These are phyloP conservation scores for Babylonia areolata DNA, from an alignment of 1,140 invertebrate genomes.

Conservation along the genomic window DNA sequence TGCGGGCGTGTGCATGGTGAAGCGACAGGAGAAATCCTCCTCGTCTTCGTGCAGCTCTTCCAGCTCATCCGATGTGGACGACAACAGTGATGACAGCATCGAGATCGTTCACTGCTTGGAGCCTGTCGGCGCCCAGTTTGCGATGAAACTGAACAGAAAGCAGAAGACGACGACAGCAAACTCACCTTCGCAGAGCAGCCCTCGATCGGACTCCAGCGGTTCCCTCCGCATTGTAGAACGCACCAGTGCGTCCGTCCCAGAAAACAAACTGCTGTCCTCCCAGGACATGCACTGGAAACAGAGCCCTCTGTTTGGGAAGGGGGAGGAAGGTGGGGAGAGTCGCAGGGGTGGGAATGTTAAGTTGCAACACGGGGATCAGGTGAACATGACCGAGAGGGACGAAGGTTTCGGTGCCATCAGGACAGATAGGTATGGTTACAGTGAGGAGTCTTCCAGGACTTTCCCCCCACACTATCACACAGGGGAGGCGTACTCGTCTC, in stretches of 20 bases:
- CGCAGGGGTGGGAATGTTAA: background rate
- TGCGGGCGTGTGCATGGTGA: background rate
- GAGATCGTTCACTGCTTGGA: conserved; percentile 7
- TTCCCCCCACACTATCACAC: background rate
- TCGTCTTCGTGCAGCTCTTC: background rate
- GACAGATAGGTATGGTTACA: background rate
- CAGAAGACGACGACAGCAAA: background rate
- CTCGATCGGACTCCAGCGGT: background rate
- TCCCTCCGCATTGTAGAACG: background rate
- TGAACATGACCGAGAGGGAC: background rate
- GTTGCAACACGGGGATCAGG: background rate
- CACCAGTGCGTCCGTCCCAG: background rate
- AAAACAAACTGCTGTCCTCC: background rate
- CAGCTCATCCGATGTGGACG: conserved; percentile 27
- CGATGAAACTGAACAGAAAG: conserved; percentile 20
- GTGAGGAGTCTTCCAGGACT: background rate
- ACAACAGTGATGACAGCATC: conserved; percentile 27
- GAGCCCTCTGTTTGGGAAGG: conserved; percentile 21
- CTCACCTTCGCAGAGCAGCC: background rate
- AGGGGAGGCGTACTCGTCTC: background rate
- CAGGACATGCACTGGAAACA: background rate
- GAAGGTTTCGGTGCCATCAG: background rate
- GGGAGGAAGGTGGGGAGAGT: background rate
- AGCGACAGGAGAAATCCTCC: background rate
- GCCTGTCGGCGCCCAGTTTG: conserved; percentile 18